Evolutionary conservation across 1,140 invertebrate genomes (phyloP), one percentile per base, ranked within the genome.

Genomic region (Schlechtendalia chinensis): DNA sequence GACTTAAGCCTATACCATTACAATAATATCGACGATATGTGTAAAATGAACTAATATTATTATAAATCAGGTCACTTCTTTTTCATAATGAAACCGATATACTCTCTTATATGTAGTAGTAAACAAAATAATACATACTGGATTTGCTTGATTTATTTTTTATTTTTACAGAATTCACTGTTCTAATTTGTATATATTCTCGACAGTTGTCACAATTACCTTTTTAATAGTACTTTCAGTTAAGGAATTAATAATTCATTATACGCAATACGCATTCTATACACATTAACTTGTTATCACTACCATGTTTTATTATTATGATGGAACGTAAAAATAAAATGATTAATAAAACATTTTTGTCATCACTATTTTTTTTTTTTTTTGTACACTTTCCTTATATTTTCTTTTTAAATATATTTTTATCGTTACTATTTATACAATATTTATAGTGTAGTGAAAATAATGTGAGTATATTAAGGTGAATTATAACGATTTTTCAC

Each of bases 281-380:
- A 29, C 19, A 17, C n/a, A 50, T 50, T 67, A 17, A 16, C 32
- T 19, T 67, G 19, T 39, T 39, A 67, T 67, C 8, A 69, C 12
- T 47, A 47, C 47, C 16, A 47, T 69, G 32, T 69, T 69, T 69
- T 69, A 47, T 47, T 47, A 47, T 47, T 69, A 67, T 67, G 32
- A 39, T 22, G 32, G 29, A 39, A n/a, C 32, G 17, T 22, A 39
- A 67, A 67, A 67, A 19, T 67, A 39, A n/a, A 67, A 67, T 12
- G 32, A 67, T 67, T 67, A 67, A 67, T 67, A 67, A 67, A 67
- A 67, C 8, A 39, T 67, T 67, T 50, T 39, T 32, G 19, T 67
- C 39, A 19, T n/a, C 12, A 22, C n/a, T 4, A 45, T 67, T 45
- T 67, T 67, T 65, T 65, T 32, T 63, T 39, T 65, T 6, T 1